phyloP scores from a whole-genome alignment of 2,797 vertebrate genomes.

The Falco concolor region DNA sequence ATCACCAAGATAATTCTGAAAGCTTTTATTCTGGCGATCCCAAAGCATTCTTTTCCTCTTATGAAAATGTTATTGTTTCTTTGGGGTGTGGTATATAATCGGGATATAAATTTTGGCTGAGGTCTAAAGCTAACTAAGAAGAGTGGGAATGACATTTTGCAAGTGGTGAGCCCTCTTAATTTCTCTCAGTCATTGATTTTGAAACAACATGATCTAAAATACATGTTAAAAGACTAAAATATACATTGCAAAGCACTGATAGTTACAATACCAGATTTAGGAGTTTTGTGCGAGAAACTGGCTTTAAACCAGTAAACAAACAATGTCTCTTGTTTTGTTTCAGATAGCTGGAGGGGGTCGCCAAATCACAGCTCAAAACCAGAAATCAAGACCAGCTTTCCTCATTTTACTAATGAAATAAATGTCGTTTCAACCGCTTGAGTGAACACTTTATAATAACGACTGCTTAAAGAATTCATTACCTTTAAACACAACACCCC shows the following conservation, averaged over 20 bases:
- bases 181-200: neutral
- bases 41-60: neutral
- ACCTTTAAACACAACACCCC: neutral
- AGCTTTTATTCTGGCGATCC: neutral
- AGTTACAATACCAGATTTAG: neutral
- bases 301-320: slow-evolving; percentile 2
- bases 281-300: neutral
- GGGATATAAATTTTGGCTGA: neutral
- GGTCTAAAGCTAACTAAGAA: neutral
- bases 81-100: neutral
- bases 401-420: neutral
- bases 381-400: neutral
- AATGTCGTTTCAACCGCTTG: neutral
- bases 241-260: neutral
- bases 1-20: neutral
- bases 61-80: neutral
- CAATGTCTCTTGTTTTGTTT: neutral
- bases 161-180: neutral
- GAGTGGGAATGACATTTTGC: neutral
- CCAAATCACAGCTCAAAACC: neutral
- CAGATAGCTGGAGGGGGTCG: neutral
- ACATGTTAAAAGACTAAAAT: neutral
- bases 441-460: neutral
- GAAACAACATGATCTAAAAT: neutral
- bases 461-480: neutral